These are phyloP conservation scores for Drosophila suzukii DNA, from an alignment of 1,140 invertebrate species.

Conservation along the genomic window DNA sequence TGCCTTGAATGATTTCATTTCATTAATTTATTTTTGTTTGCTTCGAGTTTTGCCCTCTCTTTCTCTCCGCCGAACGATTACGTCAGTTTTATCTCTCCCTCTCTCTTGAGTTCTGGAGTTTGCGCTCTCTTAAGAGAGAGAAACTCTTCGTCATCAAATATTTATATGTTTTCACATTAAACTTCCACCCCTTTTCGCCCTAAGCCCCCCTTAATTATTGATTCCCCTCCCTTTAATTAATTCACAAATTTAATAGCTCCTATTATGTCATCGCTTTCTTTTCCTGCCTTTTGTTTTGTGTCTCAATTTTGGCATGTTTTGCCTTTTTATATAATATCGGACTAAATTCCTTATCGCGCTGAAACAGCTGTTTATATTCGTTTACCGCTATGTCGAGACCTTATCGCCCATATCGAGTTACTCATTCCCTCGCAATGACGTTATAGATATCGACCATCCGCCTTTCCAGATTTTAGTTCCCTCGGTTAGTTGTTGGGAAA, in stretches of 20 bases:
- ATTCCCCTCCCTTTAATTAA: conserved; percentile 39
- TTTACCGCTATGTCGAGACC: conserved; percentile 18
- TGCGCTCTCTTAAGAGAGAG: conserved; percentile 55
- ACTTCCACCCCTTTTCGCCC: conserved; percentile 40
- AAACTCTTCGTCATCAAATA: conserved; percentile 26
- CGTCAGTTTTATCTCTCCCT: conserved; percentile 65
- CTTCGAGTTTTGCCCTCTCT: conserved; percentile 21
- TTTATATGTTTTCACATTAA: conserved; percentile 28
- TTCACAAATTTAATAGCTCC: conserved; percentile 51
- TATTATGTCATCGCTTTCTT: conserved; percentile 78
- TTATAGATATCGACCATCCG: conserved; percentile 23
- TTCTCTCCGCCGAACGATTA: conserved; percentile 51
- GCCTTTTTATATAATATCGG: conserved; percentile 64
- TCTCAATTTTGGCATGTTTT: conserved; percentile 36
- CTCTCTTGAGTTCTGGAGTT: conserved; percentile 64
- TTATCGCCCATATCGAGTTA: conserved; percentile 35
- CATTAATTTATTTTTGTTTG: conserved; percentile 46
- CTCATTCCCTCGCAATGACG: conserved; percentile 35
- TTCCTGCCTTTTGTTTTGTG: conserved; percentile 39
- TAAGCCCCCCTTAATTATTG: neutral
- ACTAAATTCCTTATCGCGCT: conserved; percentile 20
- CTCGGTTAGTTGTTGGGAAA: neutral
- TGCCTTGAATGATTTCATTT: conserved; percentile 79
- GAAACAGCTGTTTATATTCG: conserved; percentile 54
- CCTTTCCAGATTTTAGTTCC: neutral